Percentiles rank a stretch among this genome's conserved stretches.
Evolutionary conservation across 2,888 invertebrate species (phyloP).

Genomic region (Coenonympha glycerion): DNA sequence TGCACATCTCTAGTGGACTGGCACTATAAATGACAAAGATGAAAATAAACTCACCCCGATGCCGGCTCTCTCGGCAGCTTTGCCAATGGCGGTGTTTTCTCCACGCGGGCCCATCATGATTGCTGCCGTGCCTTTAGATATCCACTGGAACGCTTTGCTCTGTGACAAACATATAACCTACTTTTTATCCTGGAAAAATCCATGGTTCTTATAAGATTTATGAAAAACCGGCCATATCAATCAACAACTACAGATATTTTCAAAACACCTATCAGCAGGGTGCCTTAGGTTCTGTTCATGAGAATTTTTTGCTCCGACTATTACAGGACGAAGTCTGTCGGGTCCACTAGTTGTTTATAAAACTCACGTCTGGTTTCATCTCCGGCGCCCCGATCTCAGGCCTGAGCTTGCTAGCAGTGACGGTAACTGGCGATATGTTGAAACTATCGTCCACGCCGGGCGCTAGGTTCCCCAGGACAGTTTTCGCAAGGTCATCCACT

Average conservation of each 20-base stretch:
- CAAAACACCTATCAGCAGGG: too few relatives aligned
- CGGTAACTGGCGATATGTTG: constrained; percentile 56
- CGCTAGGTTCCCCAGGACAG: constrained; percentile 51
- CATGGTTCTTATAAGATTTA: too few relatives aligned
- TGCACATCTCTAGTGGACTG: too few relatives aligned
- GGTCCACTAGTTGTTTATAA: too few relatives aligned
- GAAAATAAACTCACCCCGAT: constrained; percentile 47
- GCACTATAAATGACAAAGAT: too few relatives aligned
- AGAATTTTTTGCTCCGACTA: too few relatives aligned
- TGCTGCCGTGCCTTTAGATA: constrained; percentile 57
- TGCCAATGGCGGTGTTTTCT: constrained; percentile 59
- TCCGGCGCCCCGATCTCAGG: constrained; percentile 56
- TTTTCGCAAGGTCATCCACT: constrained; percentile 43
- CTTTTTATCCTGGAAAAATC: too few relatives aligned
- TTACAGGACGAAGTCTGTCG: too few relatives aligned
- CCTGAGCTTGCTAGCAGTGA: constrained; percentile 51
- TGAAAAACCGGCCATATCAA: too few relatives aligned
- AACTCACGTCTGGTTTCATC: constrained; percentile 49
- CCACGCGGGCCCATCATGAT: constrained; percentile 65
- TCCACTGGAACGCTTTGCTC: constrained; percentile 64
- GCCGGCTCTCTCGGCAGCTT: constrained; percentile 49
- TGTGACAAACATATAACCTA: too few relatives aligned
- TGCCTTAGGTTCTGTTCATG: too few relatives aligned
- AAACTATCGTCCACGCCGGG: constrained; percentile 59
- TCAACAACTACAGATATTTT: too few relatives aligned